phyloP scores from a whole-genome alignment of 2,797 vertebrate genomes.

The Ctenosaura bakeri region DNA sequence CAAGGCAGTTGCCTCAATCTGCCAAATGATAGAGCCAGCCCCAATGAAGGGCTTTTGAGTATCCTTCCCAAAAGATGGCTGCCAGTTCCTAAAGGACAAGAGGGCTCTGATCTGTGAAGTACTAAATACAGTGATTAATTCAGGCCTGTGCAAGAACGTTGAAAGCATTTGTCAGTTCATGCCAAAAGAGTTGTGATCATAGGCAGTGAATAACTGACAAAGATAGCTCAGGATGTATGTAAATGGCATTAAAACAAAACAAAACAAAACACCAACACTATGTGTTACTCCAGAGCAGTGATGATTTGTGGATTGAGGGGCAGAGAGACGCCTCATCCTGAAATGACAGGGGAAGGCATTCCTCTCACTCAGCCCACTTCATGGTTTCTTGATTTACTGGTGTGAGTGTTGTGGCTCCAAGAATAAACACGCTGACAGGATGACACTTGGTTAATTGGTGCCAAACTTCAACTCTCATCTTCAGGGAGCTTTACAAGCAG shows the following conservation, averaged over 20 bases:
- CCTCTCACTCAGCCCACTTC: no score
- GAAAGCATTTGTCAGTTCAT: not conserved
- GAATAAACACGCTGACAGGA: conserved; percentile 21
- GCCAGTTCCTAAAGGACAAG: no score
- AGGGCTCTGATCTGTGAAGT: no score
- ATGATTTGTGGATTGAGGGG: no score
- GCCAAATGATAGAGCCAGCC: no score
- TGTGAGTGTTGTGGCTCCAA: not conserved
- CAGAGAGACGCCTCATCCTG: no score
- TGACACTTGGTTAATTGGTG: not conserved
- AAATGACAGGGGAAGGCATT: no score
- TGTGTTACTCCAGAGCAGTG: not conserved
- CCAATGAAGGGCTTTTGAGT: no score
- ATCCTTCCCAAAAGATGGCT: no score
- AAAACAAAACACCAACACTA: not conserved
- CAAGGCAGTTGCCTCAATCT: no score
- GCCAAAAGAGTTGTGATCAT: not conserved
- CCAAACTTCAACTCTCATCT: conserved; percentile 55
- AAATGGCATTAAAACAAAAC: not conserved
- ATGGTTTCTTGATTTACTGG: not conserved
- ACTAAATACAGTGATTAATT: not conserved
- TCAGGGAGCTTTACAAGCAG: conserved; percentile 54
- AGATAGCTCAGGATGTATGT: not conserved
- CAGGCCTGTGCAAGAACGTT: not conserved
- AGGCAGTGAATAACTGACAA: not conserved